Evolutionary conservation across 2,113 vertebrate genomes (phyloP).

Genomic region (Maccullochella peelii): DNA sequence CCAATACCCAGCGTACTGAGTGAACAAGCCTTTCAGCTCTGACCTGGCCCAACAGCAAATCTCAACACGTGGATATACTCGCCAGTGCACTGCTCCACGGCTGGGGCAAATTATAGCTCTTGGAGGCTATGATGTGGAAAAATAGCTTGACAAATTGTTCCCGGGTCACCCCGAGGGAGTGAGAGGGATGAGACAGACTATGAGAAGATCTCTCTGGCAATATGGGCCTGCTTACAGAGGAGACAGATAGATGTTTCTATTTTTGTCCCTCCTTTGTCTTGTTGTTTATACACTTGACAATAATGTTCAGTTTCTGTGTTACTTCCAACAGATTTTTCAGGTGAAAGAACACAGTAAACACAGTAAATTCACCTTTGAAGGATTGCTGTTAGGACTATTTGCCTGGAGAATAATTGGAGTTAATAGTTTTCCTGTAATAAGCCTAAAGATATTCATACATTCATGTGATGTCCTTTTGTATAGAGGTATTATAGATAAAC

Average conservation of each 20-base stretch:
- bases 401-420: constrained; percentile 7
- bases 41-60: constrained; percentile 59
- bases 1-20: constrained; percentile 46
- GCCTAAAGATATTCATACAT: constrained; percentile 1
- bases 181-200: constrained; percentile 54
- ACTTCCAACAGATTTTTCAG: constrained; percentile 25
- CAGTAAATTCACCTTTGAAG: constrained; percentile 30
- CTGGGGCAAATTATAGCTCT: constrained; percentile 70
- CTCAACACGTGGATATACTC: constrained; percentile 60
- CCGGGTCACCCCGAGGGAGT: constrained; percentile 64
- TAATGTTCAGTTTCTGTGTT: constrained; percentile 35
- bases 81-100: constrained; percentile 33
- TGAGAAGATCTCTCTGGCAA: constrained; percentile 47
- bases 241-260: constrained; percentile 60
- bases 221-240: constrained; percentile 32
- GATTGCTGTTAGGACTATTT: constrained; percentile 20
- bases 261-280: constrained; percentile 52
- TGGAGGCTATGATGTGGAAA: constrained; percentile 68
- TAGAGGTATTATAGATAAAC: constrained; percentile 27
- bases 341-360: constrained; percentile 8
- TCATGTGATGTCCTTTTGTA: constrained; percentile 23
- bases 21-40: constrained; percentile 60
- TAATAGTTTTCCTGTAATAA: not conserved
- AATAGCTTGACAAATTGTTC: constrained; percentile 77
- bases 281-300: constrained; percentile 47